phyloP scores from a whole-genome alignment of 1,140 invertebrate genomes.

The Drosophila nikananu region DNA sequence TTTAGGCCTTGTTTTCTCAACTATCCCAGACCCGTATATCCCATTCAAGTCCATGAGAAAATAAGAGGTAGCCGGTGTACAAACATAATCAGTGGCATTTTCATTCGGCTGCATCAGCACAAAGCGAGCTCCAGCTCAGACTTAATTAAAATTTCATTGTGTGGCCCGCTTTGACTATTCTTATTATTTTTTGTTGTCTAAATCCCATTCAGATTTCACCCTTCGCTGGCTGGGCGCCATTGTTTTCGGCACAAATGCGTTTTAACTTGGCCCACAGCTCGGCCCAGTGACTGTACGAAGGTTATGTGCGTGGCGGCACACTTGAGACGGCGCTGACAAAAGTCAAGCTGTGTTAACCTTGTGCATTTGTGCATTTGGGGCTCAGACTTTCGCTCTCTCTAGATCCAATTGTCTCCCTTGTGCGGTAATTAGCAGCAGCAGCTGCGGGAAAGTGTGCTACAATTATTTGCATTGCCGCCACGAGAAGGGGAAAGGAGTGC shows the following conservation, averaged over 20 bases:
- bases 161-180: conserved; percentile 62
- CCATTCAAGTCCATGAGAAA: neutral
- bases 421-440: conserved; percentile 59
- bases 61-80: conserved; percentile 29
- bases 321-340: conserved; percentile 53
- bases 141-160: conserved; percentile 83
- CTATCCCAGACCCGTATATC: neutral
- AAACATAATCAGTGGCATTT: conserved; percentile 79
- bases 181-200: conserved; percentile 47
- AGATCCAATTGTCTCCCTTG: conserved; percentile 32
- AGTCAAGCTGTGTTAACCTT: conserved; percentile 50
- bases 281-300: neutral
- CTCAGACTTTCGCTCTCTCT: conserved; percentile 23
- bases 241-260: conserved; percentile 40
- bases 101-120: conserved; percentile 79
- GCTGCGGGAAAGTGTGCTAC: conserved; percentile 59
- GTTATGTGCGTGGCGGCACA: conserved; percentile 29
- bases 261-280: conserved; percentile 32
- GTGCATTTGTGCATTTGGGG: conserved; percentile 37
- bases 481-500: neutral
- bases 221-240: conserved; percentile 28
- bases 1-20: neutral
- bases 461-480: conserved; percentile 39
- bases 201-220: conserved; percentile 48
- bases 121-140: conserved; percentile 67